Percentiles rank a stretch among this genome's conserved stretches.
Conservation (phyloP, 2,888 invertebrate species). For the Alviniconcha strummeri region DNA sequence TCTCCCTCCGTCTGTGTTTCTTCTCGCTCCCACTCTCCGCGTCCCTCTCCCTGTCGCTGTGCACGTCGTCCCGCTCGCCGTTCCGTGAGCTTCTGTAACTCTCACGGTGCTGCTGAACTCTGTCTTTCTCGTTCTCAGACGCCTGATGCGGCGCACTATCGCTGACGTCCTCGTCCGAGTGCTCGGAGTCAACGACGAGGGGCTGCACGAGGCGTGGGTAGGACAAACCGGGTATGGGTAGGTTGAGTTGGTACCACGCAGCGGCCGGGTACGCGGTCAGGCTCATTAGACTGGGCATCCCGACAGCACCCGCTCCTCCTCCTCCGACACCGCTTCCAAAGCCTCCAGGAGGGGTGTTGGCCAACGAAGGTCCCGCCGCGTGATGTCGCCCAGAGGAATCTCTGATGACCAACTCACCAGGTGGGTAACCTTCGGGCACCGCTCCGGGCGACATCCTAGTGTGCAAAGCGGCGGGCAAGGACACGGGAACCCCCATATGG, state of each 20-base stretch:
- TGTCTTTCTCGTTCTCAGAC: not conserved
- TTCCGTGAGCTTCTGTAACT: not conserved
- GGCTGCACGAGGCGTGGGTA: constrained; percentile 64
- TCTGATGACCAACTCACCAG: constrained; percentile 2
- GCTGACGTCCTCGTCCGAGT: constrained; percentile 10
- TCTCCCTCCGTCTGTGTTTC: not conserved
- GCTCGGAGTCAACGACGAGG: constrained; percentile 37
- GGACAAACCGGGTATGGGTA: constrained; percentile 62
- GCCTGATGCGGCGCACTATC: constrained; percentile 20
- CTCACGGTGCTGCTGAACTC: too few species aligned
- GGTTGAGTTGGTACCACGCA: constrained; percentile 44
- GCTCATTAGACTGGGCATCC: constrained; percentile 20
- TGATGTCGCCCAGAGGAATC: not conserved
- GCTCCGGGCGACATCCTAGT: not conserved
- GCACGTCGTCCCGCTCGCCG: not conserved
- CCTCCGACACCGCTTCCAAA: not conserved
- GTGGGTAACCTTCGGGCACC: constrained; percentile 6
- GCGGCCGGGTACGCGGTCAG: constrained; percentile 31
- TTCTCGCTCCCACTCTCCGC: not conserved
- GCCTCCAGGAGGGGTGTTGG: not conserved
- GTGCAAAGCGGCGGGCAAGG: not conserved
- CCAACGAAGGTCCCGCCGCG: not conserved
- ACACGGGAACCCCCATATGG: constrained; percentile 9
- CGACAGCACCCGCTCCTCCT: not conserved
- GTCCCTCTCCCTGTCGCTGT: not conserved